These are phyloP conservation scores for Brevipalpus yothersi DNA, from an alignment of 1,140 invertebrate genomes.

Conservation along the genomic window DNA sequence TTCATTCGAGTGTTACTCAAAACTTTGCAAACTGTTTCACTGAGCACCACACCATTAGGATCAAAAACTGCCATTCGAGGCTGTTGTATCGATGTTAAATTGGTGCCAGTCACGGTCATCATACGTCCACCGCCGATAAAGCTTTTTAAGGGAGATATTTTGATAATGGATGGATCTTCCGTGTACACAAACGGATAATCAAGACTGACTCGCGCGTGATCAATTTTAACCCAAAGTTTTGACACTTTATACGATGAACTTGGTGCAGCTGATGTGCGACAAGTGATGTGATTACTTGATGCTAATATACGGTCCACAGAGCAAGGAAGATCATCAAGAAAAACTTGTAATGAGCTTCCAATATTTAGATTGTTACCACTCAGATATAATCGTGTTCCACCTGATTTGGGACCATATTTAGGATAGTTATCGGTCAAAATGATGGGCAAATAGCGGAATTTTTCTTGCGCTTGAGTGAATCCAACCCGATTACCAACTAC, in stretches of 20 bases:
- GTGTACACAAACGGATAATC: constrained; percentile 57
- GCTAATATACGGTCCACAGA: not conserved
- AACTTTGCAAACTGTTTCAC: constrained; percentile 35
- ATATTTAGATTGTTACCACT: constrained; percentile 76
- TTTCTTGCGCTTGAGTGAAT: constrained; percentile 57
- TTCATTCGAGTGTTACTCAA: constrained; percentile 73
- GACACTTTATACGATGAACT: not conserved
- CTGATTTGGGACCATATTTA: constrained; percentile 62
- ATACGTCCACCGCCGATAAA: constrained; percentile 58
- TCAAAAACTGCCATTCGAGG: constrained; percentile 48
- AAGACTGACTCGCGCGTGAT: constrained; percentile 49
- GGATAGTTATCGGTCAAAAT: constrained; percentile 49
- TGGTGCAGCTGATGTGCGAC: constrained; percentile 2
- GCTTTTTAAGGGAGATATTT: constrained; percentile 18
- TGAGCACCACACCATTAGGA: not conserved
- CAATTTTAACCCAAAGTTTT: constrained; percentile 47
- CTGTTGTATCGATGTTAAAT: constrained; percentile 68
- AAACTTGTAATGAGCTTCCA: constrained; percentile 62
- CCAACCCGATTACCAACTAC: constrained; percentile 70
- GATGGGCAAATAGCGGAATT: constrained; percentile 30
- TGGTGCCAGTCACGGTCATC: constrained; percentile 72
- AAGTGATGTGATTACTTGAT: constrained; percentile 5
- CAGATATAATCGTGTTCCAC: constrained; percentile 73
- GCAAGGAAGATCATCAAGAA: constrained; percentile 64
- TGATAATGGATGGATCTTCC: constrained; percentile 55